These are phyloP conservation scores for Cyprinodon tularosa DNA, from an alignment of 2,113 vertebrate genomes.

Conservation along the genomic window DNA sequence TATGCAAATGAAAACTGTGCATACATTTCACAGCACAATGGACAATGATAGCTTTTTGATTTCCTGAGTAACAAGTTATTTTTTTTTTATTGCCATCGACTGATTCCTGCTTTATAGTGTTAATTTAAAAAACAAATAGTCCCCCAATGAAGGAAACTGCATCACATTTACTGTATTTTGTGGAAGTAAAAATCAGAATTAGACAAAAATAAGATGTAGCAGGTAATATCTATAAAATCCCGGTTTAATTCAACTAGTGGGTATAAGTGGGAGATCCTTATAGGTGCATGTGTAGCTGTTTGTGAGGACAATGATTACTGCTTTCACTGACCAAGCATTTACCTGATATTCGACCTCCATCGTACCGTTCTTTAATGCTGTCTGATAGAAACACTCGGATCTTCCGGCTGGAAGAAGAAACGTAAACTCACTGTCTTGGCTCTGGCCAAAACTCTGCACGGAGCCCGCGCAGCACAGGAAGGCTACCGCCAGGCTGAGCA, in stretches of 20 bases:
- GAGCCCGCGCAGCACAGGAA: constrained; percentile 27
- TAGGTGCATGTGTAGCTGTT: not conserved
- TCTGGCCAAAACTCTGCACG: constrained; percentile 62
- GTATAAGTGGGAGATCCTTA: not conserved
- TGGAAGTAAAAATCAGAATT: not conserved
- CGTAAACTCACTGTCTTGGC: constrained; percentile 87
- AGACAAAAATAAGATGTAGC: too few relatives aligned
- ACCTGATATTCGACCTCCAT: constrained; percentile 93
- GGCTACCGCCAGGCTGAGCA: constrained; percentile 25
- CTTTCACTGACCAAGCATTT: constrained; percentile 17
- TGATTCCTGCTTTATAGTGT: not conserved
- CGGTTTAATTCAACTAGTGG: not conserved
- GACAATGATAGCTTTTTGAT: not conserved
- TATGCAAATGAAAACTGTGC: not conserved
- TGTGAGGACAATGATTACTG: not conserved
- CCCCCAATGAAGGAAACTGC: not conserved
- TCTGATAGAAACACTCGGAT: constrained; percentile 87
- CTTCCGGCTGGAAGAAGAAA: constrained; percentile 86
- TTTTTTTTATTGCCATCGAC: not conserved
- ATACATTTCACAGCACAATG: not conserved
- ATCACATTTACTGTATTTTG: not conserved
- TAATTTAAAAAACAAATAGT: not conserved
- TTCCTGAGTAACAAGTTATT: not conserved
- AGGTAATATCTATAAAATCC: too few relatives aligned
- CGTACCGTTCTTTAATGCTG: constrained; percentile 79